Percentiles rank a stretch among this genome's conserved stretches.
Evolutionary conservation across 2,797 vertebrate species (phyloP).

Genomic region (Pangasius sanitwongsei): DNA sequence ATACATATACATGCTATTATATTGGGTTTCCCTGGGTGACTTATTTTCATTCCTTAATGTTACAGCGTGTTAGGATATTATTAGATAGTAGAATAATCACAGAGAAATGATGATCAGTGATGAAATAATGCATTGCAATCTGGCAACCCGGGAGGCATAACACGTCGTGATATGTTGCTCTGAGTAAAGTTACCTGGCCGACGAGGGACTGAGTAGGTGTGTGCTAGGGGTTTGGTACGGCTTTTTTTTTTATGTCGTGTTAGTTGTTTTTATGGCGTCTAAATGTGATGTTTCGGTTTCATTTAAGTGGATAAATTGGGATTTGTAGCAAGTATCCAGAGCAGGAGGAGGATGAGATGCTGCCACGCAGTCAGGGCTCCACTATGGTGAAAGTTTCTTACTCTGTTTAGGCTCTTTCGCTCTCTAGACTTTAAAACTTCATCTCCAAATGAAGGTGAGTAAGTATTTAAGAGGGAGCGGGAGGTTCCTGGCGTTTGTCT

Average conservation of each 20-base stretch:
- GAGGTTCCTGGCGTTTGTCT: slow-evolving; percentile 85
- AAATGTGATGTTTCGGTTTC: background rate
- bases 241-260: background rate
- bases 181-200: slow-evolving; percentile 25
- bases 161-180: background rate
- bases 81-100: too few species aligned
- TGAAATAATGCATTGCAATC: rapidly evolving
- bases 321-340: background rate
- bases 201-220: background rate
- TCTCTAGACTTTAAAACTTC: background rate
- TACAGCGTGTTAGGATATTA: too few species aligned
- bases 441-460: slow-evolving; percentile 71
- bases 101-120: background rate
- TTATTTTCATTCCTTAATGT: background rate
- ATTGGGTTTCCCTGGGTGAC: background rate
- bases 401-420: background rate
- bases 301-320: background rate
- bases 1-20: background rate
- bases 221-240: background rate
- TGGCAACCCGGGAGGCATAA: background rate
- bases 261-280: background rate
- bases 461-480: slow-evolving; percentile 88
- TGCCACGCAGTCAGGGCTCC: slow-evolving; percentile 49
- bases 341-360: slow-evolving; percentile 16
- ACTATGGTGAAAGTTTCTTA: background rate